Evolutionary conservation across 2,797 vertebrate species (phyloP), one percentile per base, ranked within the genome.

Genomic region (Dromococcyx pavoninus): DNA sequence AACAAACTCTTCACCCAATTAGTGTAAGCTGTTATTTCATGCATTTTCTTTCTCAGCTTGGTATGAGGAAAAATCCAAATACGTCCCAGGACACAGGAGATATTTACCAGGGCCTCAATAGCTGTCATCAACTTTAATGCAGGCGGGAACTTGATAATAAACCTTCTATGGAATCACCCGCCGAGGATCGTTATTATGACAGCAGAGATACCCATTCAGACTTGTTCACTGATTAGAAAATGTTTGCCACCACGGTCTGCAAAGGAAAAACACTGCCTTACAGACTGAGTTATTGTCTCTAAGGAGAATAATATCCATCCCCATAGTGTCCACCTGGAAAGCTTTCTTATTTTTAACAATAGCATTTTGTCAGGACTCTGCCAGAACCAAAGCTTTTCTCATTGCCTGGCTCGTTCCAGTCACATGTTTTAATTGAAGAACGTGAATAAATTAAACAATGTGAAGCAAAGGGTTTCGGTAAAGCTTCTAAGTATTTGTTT

Each of bases 271-370:
- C 24, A 5, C 57, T 77, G 65, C 64, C 37, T 64, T 5, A 19
- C 7, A 37, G 58, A 33, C 61, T 22, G 5, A 14, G 43, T 53
- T 43, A 39, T 28, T 65, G 67, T 6, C 24, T 65, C 65, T 19
- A 1, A 3, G 6, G 50, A 15, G 46, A 61, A 39, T 14, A 75
- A 30, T 3, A 17, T 4, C 51, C 50, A 18, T 19, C 21, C 33
- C 33, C 1, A 0, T 0, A 1, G 33, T 22, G 27, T 15, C 57
- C 35, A 53, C 61, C 77, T 64, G 73, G n/a, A 64, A 11, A 67
- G 53, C 15, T 19, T 12, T 22, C 32, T 37, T 7, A 1, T 16
- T 43, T 75, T 57, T 39, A 66, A 10, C 81, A 60, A 2, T 0
- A 44, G 13, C 15, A 1, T 17, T 28, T 58, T 51, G 84, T 32